Conservation (phyloP, 2,888 invertebrate genomes). For the Cataglyphis rosenhaueri region DNA sequence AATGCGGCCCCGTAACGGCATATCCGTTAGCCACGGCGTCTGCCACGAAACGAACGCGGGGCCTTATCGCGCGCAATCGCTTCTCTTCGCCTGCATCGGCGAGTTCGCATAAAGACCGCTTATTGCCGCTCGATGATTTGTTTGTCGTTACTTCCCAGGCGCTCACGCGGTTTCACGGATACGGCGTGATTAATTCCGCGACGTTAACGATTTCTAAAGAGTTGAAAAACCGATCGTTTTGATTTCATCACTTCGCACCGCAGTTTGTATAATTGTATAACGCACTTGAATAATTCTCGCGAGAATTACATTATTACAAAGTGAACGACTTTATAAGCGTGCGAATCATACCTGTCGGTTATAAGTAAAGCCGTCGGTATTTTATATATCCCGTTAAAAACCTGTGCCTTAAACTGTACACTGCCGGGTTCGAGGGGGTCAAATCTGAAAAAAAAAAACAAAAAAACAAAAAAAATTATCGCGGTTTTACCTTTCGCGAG, state of each 20-base stretch:
- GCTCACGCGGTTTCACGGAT: background rate
- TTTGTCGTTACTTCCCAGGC: slow-evolving; percentile 3
- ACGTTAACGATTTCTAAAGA: background rate
- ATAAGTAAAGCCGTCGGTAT: background rate
- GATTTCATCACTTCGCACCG: background rate
- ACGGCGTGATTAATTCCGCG: background rate
- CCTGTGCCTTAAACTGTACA: background rate
- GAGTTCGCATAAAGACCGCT: slow-evolving; percentile 34
- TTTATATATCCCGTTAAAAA: slow-evolving; percentile 4
- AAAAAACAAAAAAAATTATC: background rate
- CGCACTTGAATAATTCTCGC: background rate
- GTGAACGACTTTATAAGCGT: background rate
- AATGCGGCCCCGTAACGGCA: slow-evolving; percentile 85
- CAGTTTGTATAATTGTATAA: background rate
- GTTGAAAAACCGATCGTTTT: background rate
- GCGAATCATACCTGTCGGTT: background rate
- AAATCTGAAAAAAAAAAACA: background rate
- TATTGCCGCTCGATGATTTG: background rate
- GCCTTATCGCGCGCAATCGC: slow-evolving; percentile 74
- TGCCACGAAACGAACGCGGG: slow-evolving; percentile 73
- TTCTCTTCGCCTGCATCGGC: slow-evolving; percentile 24
- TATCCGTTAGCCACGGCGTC: slow-evolving; percentile 83
- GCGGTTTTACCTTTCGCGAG: background rate
- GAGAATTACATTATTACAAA: background rate
- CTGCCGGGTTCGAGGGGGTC: slow-evolving; percentile 23